Evolutionary conservation across 1,140 invertebrate species (phyloP).

Genomic region (Anoplophora glabripennis): DNA sequence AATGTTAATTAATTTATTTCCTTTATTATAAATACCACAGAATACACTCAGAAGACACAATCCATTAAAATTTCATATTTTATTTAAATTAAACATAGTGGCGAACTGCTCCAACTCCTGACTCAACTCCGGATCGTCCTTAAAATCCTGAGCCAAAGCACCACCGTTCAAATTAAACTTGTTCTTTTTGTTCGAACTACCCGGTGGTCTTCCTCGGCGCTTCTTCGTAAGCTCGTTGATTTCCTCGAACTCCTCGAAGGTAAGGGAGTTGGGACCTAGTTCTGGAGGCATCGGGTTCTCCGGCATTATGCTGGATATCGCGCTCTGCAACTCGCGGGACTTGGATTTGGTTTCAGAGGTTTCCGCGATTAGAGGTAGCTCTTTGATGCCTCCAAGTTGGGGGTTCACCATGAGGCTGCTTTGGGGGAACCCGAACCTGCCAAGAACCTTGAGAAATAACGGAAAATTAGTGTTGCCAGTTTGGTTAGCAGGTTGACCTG

Average conservation of each 20-base stretch:
- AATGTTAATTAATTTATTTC: too few species aligned
- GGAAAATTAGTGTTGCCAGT: background rate
- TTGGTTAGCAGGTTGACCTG: too few species aligned
- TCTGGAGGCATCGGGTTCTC: background rate
- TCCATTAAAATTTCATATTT: background rate
- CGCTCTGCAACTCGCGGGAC: conserved; percentile 26
- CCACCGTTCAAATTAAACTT: conserved; percentile 6
- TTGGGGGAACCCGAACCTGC: conserved; percentile 40
- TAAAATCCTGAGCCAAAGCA: conserved; percentile 35
- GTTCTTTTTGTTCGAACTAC: conserved; percentile 9
- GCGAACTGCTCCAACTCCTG: conserved; percentile 45
- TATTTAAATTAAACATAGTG: conserved; percentile 26
- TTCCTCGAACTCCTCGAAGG: conserved; percentile 5
- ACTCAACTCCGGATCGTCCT: conserved; percentile 45
- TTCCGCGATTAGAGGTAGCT: conserved; percentile 22
- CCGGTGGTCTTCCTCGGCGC: conserved; percentile 7
- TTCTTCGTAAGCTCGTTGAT: conserved; percentile 5
- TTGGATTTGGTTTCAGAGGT: conserved; percentile 16
- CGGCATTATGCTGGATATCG: conserved; percentile 28
- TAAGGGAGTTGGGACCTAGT: background rate
- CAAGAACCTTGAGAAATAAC: conserved; percentile 37
- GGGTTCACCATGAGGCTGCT: conserved; percentile 46
- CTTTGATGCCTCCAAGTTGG: conserved; percentile 38
- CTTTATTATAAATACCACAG: too few species aligned
- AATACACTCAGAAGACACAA: too few species aligned